These are phyloP conservation scores for Mactra quadrangularis DNA, from an alignment of 1,140 invertebrate genomes.

Conservation along the genomic window DNA sequence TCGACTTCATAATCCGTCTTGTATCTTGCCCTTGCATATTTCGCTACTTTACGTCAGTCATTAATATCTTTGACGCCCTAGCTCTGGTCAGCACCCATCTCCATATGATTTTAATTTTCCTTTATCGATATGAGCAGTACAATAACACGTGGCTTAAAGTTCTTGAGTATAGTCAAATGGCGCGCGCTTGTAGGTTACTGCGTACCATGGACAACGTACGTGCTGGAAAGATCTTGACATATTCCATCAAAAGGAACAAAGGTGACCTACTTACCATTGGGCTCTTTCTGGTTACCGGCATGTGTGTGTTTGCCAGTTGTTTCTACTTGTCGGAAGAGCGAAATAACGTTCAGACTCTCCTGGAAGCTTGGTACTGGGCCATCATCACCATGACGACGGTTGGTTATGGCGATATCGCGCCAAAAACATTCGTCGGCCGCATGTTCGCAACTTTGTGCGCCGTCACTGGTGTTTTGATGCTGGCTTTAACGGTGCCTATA, in stretches of 20 bases:
- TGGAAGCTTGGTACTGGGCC: constrained; percentile 85
- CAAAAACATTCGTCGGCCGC: constrained; percentile 87
- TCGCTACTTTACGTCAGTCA: constrained; percentile 31
- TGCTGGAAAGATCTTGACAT: constrained; percentile 13
- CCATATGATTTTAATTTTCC: constrained; percentile 6
- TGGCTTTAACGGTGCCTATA: constrained; percentile 97
- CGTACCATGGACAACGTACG: constrained; percentile 8
- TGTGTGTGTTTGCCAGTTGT: constrained; percentile 28
- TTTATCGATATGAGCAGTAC: constrained; percentile 13
- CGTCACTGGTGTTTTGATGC: constrained; percentile 96
- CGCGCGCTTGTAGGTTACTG: constrained; percentile 20
- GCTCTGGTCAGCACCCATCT: constrained; percentile 24
- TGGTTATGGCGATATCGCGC: constrained; percentile 89
- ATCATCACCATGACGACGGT: constrained; percentile 99
- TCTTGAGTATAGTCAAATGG: constrained; percentile 32
- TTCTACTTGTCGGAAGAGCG: constrained; percentile 25
- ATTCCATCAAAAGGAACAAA: neutral
- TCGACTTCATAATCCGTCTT: constrained; percentile 25
- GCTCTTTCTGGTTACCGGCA: constrained; percentile 9
- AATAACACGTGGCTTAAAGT: constrained; percentile 3
- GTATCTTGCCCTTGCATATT: constrained; percentile 15
- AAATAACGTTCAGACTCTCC: neutral
- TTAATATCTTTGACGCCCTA: constrained; percentile 41
- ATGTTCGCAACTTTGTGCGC: constrained; percentile 97
- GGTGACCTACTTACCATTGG: neutral